Conservation (phyloP, 2,888 invertebrate genomes). For the Andrena praecox region DNA sequence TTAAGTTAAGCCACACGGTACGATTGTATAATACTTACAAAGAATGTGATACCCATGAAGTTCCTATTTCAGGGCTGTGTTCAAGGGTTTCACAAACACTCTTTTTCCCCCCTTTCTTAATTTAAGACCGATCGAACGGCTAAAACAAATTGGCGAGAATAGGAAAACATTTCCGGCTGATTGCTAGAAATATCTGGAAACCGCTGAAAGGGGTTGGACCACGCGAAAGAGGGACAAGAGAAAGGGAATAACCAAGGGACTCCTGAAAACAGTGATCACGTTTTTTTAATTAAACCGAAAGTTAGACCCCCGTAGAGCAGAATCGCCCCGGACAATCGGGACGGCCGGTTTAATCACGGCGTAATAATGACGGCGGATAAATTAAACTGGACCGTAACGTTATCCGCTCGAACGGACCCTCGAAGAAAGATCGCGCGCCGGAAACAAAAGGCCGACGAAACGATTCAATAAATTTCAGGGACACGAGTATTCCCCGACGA, state of each 20-base stretch:
- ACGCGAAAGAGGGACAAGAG: constrained; percentile 7
- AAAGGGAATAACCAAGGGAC: constrained; percentile 51
- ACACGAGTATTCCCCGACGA: background rate
- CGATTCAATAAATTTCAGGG: constrained; percentile 64
- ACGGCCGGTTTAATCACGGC: constrained; percentile 73
- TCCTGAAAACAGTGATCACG: constrained; percentile 71
- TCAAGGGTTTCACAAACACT: constrained; percentile 34
- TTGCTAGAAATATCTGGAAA: constrained; percentile 63
- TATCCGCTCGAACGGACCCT: constrained; percentile 60
- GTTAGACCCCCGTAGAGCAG: constrained; percentile 59
- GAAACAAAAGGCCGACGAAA: constrained; percentile 61
- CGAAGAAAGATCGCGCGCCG: constrained; percentile 65
- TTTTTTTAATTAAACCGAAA: constrained; percentile 78
- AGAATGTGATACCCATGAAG: background rate
- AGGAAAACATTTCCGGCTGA: constrained; percentile 68
- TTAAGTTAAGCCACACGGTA: background rate
- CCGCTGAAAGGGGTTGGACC: constrained; percentile 52
- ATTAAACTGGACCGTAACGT: constrained; percentile 72
- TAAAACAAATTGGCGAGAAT: constrained; percentile 58
- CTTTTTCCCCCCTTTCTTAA: constrained; percentile 32
- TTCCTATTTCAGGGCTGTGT: constrained; percentile 1
- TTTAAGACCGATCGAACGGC: constrained; percentile 42
- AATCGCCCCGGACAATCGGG: constrained; percentile 56
- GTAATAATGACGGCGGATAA: constrained; percentile 77
- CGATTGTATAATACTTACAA: background rate